Percentiles rank a stretch among this genome's conserved stretches.
These are phyloP conservation scores for Tamias sibiricus DNA, from an alignment of 2,113 vertebrate genomes.

Conservation along the genomic window DNA sequence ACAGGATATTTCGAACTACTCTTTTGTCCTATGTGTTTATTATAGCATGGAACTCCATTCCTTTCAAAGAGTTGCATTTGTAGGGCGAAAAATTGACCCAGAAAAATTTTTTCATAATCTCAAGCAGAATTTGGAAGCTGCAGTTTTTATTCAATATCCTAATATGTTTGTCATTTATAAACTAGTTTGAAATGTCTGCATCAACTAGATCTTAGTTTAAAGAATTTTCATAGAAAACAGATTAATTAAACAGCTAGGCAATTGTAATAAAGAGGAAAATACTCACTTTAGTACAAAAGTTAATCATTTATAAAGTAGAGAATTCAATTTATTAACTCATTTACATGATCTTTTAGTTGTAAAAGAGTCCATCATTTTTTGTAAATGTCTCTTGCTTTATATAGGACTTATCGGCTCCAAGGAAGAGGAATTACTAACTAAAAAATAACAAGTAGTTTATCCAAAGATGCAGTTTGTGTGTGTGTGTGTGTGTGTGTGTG, in stretches of 20 bases:
- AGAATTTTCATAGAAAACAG: constrained; percentile 24
- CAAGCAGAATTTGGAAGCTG: neutral
- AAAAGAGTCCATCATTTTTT: neutral
- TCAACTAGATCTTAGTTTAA: neutral
- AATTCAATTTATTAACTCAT: neutral
- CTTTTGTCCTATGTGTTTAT: neutral
- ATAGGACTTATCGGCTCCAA: neutral
- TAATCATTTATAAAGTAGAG: neutral
- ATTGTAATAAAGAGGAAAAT: neutral
- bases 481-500: neutral
- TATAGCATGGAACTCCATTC: neutral
- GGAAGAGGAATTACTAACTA: neutral
- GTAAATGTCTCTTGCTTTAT: neutral
- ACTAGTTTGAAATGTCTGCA: neutral
- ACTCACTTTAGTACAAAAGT: neutral
- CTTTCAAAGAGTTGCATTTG: neutral
- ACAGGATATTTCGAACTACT: neutral
- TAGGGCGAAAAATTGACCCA: neutral
- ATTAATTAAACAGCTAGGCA: neutral
- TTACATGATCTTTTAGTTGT: neutral
- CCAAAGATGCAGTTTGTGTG: neutral
- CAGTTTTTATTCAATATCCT: neutral
- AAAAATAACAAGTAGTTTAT: neutral
- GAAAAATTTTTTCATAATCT: neutral
- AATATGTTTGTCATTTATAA: neutral